Base-by-base conservation (phyloP, 2,113 vertebrate species). In the Melanerpes aurifrons region DNA sequence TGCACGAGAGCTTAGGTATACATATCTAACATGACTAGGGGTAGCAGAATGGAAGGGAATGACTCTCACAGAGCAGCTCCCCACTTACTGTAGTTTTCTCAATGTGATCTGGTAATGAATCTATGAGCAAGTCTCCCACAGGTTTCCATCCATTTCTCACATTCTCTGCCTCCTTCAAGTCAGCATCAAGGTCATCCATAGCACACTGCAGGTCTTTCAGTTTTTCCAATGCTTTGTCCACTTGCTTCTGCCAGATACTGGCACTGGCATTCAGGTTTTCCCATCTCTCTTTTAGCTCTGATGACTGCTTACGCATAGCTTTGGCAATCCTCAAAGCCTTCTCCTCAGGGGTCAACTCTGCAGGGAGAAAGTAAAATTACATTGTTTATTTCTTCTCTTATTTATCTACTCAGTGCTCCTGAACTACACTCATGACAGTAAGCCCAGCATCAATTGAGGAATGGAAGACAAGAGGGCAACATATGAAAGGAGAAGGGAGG, bases 231-330 rank as follows among this genome's bases (percentile, higher is more conserved):
- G 98, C 98, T 79, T 96, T 98, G 91, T 99, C 99, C 80, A 99
- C 98, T 97, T 99, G 99, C 94, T 98, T 98, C 81, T 99, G 98
- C 99, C 99, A 99, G 87, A 97, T 97, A 14, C 80, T 98, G 15
- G 98, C 97, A 28, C 98, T 98, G 11, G 97, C 97, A 58, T 98
- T 98, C 19, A 99, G 97, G 53, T 97, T 98, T 82, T 99, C 99
- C 99, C 99, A 99, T 45, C 99, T 98, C 93, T 99, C 99, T 69
- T 97, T 98, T 84, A 99, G 98, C 85, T 99, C 99, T 0, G 97
- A 98, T 4, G 99, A 99, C 97, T 99, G 99, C 87, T 99, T 99
- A 48, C 99, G 99, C 98, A 99, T 99, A 56, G 99, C 98, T 94
- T 98, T 98, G 79, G 99, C 99, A 93, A 99, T 97, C 40, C 96